Base-by-base conservation (phyloP, 2,797 vertebrate genomes). In the Botia kubotai region DNA sequence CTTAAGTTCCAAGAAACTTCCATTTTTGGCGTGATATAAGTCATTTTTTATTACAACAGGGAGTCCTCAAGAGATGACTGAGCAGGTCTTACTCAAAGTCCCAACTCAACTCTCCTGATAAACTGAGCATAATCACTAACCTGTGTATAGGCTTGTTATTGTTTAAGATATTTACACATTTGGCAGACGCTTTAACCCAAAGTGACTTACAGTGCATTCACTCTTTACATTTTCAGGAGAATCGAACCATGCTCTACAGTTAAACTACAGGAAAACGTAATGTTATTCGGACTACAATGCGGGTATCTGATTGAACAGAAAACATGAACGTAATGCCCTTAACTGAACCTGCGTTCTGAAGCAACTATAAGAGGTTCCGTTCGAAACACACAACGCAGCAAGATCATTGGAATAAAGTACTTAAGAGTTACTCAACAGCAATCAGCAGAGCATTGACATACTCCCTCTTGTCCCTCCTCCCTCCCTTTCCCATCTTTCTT, bases 371-470 rank as follows among this genome's bases (percentile, higher is more conserved):
- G 33, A 39, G 16, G 52, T 68, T 69, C 29, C 23, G 36, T 57
- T 4, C 21, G 71, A 60, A n/a, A 70, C 2, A 60, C 63, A 79
- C 17, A 16, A 16, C 23, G 57, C 29, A 71, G 50, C 69, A 77
- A 70, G 29, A 43, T 50, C 57, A 46, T 17, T 48, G 48, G 33
- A 66, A 16, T 53, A 65, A 46, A 74, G 33, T 79, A 60, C 33
- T 83, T 75, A 13, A 17, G 55, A 79, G 46, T 78, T 75, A 69
- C 76, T 83, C 19, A 68, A 69, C 75, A 69, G 70, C 55, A 74
- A 78, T 69, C 39, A 72, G 50, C 62, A 66, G 29, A 11, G 10
- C 75, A 26, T 21, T 46, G 29, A 29, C 52, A 36, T 53, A 36
- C 72, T 19, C 11, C 4, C 48, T 14, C 53, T 63, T 14, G 33